phyloP scores from a whole-genome alignment of 2,888 invertebrate genomes.

The Fragum sueziense region DNA sequence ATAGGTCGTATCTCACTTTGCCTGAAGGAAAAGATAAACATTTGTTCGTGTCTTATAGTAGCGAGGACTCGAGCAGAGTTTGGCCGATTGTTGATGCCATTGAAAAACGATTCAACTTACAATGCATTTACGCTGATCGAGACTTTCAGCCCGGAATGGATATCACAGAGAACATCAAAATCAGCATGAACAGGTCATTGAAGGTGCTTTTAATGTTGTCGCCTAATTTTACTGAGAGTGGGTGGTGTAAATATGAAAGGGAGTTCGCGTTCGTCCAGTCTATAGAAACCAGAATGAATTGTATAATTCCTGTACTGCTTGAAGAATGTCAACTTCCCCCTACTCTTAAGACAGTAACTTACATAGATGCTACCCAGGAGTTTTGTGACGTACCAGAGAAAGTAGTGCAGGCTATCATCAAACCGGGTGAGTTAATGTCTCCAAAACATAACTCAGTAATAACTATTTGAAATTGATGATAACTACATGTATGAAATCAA shows the following conservation, averaged over 20 bases:
- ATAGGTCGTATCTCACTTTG: not conserved
- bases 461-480: too few relatives aligned
- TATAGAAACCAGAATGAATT: conserved; percentile 25
- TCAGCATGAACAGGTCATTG: conserved; percentile 19
- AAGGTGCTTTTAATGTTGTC: conserved; percentile 35
- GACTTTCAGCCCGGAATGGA: conserved; percentile 45
- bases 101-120: conserved; percentile 19
- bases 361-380: conserved; percentile 33
- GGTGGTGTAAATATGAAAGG: conserved; percentile 37
- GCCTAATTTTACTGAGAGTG: conserved; percentile 31
- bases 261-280: conserved; percentile 31
- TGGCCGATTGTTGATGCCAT: conserved; percentile 18
- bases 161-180: conserved; percentile 23
- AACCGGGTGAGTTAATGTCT: conserved; percentile 26
- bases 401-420: conserved; percentile 13
- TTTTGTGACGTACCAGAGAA: conserved; percentile 7
- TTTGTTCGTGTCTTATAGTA: conserved; percentile 39
- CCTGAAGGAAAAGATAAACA: conserved; percentile 34
- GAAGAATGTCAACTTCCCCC: conserved; percentile 41
- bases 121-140: conserved; percentile 33
- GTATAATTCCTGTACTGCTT: conserved; percentile 36
- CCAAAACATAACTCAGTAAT: too few relatives aligned
- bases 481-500: too few relatives aligned
- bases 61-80: conserved; percentile 21
- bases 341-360: conserved; percentile 39